Percentiles rank a stretch among this genome's conserved stretches.
These are phyloP conservation scores for Cremastobaeus sp. DNA, from an alignment of 2,888 invertebrate genomes.

Conservation along the genomic window DNA sequence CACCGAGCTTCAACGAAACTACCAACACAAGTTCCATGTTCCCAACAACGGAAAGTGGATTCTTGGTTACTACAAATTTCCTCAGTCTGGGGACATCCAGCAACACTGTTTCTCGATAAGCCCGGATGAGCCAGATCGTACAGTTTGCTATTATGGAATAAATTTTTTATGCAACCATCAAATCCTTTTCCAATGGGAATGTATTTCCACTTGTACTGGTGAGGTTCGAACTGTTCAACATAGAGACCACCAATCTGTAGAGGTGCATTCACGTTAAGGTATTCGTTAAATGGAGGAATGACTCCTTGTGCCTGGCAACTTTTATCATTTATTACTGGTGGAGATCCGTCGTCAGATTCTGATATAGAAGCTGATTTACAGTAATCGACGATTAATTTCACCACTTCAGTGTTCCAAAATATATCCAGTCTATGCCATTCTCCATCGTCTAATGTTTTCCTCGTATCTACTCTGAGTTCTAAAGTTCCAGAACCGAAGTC, in stretches of 20 bases:
- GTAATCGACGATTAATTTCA: constrained; percentile 94
- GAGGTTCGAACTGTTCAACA: constrained; percentile 92
- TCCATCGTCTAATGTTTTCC: constrained; percentile 94
- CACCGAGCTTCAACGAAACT: constrained; percentile 93
- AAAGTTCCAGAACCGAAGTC: constrained; percentile 97
- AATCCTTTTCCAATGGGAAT: constrained; percentile 94
- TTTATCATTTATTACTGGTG: constrained; percentile 92
- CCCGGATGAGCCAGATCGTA: constrained; percentile 98
- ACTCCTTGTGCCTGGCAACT: constrained; percentile 93
- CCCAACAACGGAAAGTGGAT: constrained; percentile 91
- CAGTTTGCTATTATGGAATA: constrained; percentile 96
- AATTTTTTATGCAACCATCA: constrained; percentile 96
- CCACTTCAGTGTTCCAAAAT: constrained; percentile 95
- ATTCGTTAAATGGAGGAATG: constrained; percentile 96
- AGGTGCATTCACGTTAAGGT: constrained; percentile 96
- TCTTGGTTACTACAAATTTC: constrained; percentile 93
- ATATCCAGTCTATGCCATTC: constrained; percentile 98
- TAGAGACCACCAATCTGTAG: constrained; percentile 96
- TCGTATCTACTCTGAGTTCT: constrained; percentile 90
- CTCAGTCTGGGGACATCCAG: constrained; percentile 96
- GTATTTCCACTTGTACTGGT: constrained; percentile 93
- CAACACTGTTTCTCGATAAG: constrained; percentile 89
- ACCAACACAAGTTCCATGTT: constrained; percentile 96
- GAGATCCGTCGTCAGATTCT: constrained; percentile 93
- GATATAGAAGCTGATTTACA: constrained; percentile 93